These are phyloP conservation scores for Artibeus lituratus DNA, from an alignment of 2,797 vertebrate species.

Conservation along the genomic window DNA sequence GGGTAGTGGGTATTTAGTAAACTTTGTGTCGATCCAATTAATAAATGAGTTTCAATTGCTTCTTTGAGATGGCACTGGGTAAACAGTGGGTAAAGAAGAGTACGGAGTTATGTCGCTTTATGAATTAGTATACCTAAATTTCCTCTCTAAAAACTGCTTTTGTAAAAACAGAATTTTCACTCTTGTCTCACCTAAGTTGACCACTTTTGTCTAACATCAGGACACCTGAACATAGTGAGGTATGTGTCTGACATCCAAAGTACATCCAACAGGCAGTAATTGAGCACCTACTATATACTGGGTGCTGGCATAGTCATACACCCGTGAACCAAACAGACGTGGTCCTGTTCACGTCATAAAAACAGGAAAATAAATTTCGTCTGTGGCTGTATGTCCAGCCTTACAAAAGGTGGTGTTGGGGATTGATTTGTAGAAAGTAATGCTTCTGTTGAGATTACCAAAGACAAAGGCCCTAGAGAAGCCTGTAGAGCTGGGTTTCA, in stretches of 20 bases:
- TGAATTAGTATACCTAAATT: not conserved
- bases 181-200: not conserved
- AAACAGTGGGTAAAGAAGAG: not conserved
- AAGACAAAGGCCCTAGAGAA: not conserved
- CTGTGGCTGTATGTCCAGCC: not conserved
- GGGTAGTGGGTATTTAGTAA: not conserved
- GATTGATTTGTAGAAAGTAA: not conserved
- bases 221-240: not conserved
- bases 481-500: not conserved
- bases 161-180: conserved; percentile 11
- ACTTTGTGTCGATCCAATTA: not conserved
- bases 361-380: not conserved
- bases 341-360: not conserved
- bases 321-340: not conserved
- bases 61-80: not conserved
- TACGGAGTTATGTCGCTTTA: not conserved
- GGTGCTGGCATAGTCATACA: not conserved
- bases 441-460: not conserved
- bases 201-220: conserved; percentile 29
- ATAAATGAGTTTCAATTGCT: not conserved
- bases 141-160: conserved; percentile 19
- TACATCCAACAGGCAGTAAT: not conserved
- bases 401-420: not conserved
- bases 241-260: not conserved
- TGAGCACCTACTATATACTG: not conserved